Evolutionary conservation across 2,113 vertebrate species (phyloP).

Genomic region (Alouatta palliata): DNA sequence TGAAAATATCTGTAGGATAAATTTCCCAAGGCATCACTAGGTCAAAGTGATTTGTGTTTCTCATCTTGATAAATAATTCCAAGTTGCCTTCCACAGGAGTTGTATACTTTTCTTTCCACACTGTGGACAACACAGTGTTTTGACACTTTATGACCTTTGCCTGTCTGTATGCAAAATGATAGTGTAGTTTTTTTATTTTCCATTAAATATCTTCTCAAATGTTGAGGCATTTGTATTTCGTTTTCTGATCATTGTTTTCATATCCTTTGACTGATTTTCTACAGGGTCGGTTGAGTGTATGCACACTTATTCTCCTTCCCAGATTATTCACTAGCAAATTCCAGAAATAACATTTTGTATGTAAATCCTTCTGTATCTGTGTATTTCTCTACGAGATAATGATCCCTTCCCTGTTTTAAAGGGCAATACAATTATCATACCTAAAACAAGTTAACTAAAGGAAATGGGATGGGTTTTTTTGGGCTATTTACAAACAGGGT

Average conservation of each 20-base stretch:
- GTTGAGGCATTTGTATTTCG: not conserved
- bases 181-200: not conserved
- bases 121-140: not conserved
- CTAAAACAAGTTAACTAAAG: not conserved
- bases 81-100: not conserved
- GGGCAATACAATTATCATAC: not conserved
- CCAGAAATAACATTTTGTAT: not conserved
- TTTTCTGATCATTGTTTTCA: not conserved
- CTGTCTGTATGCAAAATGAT: not conserved
- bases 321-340: not conserved
- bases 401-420: not conserved
- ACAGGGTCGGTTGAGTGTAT: not conserved
- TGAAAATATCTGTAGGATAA: not conserved
- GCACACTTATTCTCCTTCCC: not conserved
- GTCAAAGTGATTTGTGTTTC: not conserved
- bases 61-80: slow-evolving; percentile 13
- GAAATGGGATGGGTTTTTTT: not conserved
- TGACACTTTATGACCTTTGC: not conserved
- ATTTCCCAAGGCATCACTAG: not conserved
- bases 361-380: not conserved
- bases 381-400: not conserved
- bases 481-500: slow-evolving; percentile 51
- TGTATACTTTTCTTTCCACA: not conserved
- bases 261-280: not conserved
- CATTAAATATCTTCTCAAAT: not conserved